Evolutionary conservation across 2,888 invertebrate genomes (phyloP), one percentile per base, ranked within the genome.

Genomic region (Salpingus planirostris): DNA sequence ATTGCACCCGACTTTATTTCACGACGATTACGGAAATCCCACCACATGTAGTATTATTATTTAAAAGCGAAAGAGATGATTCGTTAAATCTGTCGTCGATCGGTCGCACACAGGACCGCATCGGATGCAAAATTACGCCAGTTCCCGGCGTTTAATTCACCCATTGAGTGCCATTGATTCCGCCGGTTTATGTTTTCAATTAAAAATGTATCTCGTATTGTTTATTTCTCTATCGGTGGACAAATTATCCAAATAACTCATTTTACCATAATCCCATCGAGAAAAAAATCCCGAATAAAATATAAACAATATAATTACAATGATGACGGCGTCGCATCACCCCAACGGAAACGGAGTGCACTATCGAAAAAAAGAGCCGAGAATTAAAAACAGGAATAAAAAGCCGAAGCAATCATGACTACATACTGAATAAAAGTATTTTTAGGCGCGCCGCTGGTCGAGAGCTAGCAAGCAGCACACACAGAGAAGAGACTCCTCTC

Each of bases 161-260:
- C 40, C 44, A 42, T 44, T 30, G 42, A 44, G 38, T 47, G 40
- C 12, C 44, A 38, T 14, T 28, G 33, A 50, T 52, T 49, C 43
- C 44, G 40, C 38, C n/a, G 47, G 49, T 52, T 50, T 52, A 52
- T 50, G 50, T 50, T 51, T 54, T 51, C 53, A 52, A 54, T 53
- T 54, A 53, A 53, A 52, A 54, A 54, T 51, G 47, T 47, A 54
- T 51, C 47, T 47, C 39, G 41, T 39, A 46, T 49, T 45, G 48
- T 50, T 49, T 48, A 49, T 52, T 45, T 43, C 47, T 42, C 40
- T 40, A 45, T 43, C 44, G 31, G 29, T 35, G 40, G 32, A 32
- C 36, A 29, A 27, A 31, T 41, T 41, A n/a, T n/a, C n/a, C n/a
- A n/a, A n/a, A n/a, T n/a, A n/a, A n/a, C n/a, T n/a, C n/a, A n/a